Base-by-base conservation (phyloP, 2,113 vertebrate species). In the Leptocoma aspasia region DNA sequence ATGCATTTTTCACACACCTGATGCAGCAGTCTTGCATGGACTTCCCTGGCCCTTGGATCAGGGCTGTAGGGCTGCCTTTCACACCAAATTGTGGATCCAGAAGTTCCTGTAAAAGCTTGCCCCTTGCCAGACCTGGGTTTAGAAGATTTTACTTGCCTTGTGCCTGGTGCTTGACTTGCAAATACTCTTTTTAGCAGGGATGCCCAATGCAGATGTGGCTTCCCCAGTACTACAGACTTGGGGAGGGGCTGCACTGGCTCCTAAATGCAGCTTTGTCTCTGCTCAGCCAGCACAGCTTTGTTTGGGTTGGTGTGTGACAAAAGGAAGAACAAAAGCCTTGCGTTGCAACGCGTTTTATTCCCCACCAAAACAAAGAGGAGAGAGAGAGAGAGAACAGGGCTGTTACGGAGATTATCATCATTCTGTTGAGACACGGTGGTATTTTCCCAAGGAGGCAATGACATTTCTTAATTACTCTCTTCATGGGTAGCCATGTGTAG, bases 401-500 rank as follows among this genome's bases (percentile, higher is more conserved):
- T 92, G 73, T 89, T 88, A 35, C 1, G 26, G 85, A 95, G 80
- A 93, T 94, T 81, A 90, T 92, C 82, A 82, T 93, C 90, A n/a
- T 96, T 84, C 89, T 94, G 93, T 76, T 63, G 80, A 90, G 93
- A 53, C 31, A 6, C 12, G 6, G 20, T 91, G 56, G 91, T 89
- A 89, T 96, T 97, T 96, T 97, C 93, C 89, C 92, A 90, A 95
- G 92, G 95, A 97, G 91, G 94, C 94, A 86, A 88, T 97, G 97
- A 94, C 96, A 96, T 98, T 97, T 97, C 97, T 97, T 98, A 98
- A 98, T 98, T 97, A 97, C 92, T 97, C 89, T 96, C 90, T 95
- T 98, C 97, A 92, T 97, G 96, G 95, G 96, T 93, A 97, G 96
- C 93, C 97, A 95, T 97, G 97, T 97, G 92, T 88, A 80, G 95